A percentile compares a stretch with the other conserved stretches of the same genome.
Evolutionary conservation across 1,140 invertebrate species (phyloP).

Genomic region (Gryon sp.): DNA sequence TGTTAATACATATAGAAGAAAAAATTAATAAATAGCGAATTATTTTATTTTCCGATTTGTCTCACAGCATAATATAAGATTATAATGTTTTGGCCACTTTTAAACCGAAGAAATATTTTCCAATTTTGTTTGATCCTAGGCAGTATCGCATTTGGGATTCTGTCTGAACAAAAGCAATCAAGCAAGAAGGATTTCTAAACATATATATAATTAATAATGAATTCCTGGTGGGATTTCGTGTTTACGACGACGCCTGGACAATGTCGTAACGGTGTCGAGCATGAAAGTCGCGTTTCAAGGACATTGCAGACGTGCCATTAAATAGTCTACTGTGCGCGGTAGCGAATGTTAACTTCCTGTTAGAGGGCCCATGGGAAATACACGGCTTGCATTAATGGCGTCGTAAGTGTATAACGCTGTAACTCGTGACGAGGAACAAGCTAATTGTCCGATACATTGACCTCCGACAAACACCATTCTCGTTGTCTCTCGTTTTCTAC

Average conservation of each 20-base stretch:
- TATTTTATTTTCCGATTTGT: too few relatives aligned
- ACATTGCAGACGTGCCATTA: slow-evolving; percentile 68
- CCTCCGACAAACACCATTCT: slow-evolving; percentile 29
- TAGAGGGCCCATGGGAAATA: slow-evolving; percentile 63
- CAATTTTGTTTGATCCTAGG: too few relatives aligned
- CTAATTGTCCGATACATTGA: slow-evolving; percentile 64
- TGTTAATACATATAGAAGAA: too few relatives aligned
- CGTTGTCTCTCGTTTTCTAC: not conserved
- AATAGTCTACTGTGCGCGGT: slow-evolving; percentile 20
- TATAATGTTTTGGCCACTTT: too few relatives aligned
- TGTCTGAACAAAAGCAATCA: slow-evolving; percentile 31
- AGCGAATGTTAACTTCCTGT: slow-evolving; percentile 63
- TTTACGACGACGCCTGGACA: slow-evolving; percentile 20
- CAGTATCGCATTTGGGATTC: too few relatives aligned
- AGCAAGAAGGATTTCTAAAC: slow-evolving; percentile 22
- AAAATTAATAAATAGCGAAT: too few relatives aligned
- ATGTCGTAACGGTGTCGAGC: slow-evolving; percentile 21
- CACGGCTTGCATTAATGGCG: slow-evolving; percentile 67
- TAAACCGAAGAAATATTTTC: too few relatives aligned
- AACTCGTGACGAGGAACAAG: slow-evolving; percentile 43
- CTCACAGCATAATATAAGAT: too few relatives aligned
- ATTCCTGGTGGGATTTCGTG: slow-evolving; percentile 43
- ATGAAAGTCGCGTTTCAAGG: slow-evolving; percentile 63
- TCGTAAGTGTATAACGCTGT: slow-evolving; percentile 69
- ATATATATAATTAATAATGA: slow-evolving; percentile 37